phyloP scores from a whole-genome alignment of 2,113 vertebrate genomes.

The Callipepla squamata region DNA sequence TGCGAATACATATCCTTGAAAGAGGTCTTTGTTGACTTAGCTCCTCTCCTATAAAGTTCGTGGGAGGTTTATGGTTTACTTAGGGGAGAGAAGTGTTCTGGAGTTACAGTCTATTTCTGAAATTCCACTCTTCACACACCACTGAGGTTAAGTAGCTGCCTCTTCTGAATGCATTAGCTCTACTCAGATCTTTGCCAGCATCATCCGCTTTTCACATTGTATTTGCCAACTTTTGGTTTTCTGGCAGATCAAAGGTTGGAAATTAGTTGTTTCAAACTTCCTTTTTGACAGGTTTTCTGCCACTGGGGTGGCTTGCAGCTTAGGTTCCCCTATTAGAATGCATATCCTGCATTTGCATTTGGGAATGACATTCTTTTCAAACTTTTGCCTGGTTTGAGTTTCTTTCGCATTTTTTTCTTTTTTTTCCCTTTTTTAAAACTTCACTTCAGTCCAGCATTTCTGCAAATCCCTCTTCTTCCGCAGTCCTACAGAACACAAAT shows the following conservation, averaged over 20 bases:
- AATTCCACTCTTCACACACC: constrained; percentile 26
- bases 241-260: background rate
- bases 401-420: background rate
- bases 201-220: constrained; percentile 2
- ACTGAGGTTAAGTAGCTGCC: background rate
- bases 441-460: background rate
- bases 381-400: background rate
- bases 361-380: background rate
- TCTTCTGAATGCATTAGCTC: background rate
- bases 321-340: background rate
- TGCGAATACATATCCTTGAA: background rate
- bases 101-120: background rate
- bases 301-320: background rate
- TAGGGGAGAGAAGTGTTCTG: background rate
- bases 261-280: background rate
- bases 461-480: background rate
- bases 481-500: background rate
- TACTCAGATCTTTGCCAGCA: background rate
- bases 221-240: constrained; percentile 10
- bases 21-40: background rate
- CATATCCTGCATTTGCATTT: background rate
- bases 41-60: background rate
- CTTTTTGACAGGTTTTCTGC: constrained; percentile 13
- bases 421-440: background rate
- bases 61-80: constrained; percentile 8